A percentile compares a stretch with the other conserved stretches of the same genome.
phyloP scores from a whole-genome alignment of 2,797 vertebrate genomes.

The Pitangus sulphuratus region DNA sequence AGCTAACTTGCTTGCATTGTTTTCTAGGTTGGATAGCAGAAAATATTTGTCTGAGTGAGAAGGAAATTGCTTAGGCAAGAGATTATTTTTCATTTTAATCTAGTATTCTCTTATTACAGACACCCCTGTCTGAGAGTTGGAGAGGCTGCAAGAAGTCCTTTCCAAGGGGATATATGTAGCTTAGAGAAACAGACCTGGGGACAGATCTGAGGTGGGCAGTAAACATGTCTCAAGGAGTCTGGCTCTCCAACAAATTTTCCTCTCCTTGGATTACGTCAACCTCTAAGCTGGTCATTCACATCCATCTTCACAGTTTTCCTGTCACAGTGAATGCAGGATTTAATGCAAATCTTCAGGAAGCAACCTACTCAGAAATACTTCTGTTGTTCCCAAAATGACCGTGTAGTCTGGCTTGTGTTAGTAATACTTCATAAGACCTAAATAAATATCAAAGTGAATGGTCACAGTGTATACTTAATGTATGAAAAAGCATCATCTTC shows the following conservation, averaged over 20 bases:
- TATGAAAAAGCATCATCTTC: neutral
- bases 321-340: neutral
- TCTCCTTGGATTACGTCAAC: neutral
- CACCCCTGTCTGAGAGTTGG: neutral
- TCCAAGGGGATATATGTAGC: neutral
- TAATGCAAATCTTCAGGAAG: neutral
- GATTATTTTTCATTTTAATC: neutral
- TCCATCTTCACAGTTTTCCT: neutral
- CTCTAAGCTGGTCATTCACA: neutral
- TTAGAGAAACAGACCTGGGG: neutral
- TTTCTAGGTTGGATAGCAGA: neutral
- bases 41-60: neutral
- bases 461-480: neutral
- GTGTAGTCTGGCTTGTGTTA: neutral
- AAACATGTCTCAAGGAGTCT: neutral
- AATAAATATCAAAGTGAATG: neutral
- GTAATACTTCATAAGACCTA: neutral
- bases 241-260: neutral
- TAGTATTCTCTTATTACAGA: neutral
- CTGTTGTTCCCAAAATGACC: neutral
- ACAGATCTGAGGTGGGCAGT: neutral
- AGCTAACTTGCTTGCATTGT: neutral
- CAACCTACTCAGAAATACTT: neutral
- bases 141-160: neutral
- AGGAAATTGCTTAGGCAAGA: neutral